Conservation (phyloP, 2,888 invertebrate species). For the Polylopha cassiicola region DNA sequence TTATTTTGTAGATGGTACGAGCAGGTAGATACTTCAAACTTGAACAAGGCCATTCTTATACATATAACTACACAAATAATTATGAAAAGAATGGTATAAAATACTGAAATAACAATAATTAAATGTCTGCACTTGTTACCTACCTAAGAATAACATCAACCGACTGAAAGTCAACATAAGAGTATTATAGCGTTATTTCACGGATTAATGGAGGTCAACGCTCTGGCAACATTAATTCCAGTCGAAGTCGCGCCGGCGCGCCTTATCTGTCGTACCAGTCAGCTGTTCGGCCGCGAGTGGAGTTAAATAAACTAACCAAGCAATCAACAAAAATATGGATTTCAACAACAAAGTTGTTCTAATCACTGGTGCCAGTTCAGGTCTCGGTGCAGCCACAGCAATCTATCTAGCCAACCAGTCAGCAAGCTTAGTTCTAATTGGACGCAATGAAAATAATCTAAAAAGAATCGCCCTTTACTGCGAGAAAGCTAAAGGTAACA, state of each 20-base stretch:
- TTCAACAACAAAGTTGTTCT: slow-evolving; percentile 79
- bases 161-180: too few relatives aligned
- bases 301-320: slow-evolving; percentile 5
- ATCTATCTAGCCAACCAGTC: slow-evolving; percentile 81
- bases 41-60: too few relatives aligned
- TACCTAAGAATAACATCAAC: too few relatives aligned
- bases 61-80: too few relatives aligned
- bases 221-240: slow-evolving; percentile 11
- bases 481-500: slow-evolving; percentile 74
- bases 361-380: slow-evolving; percentile 84
- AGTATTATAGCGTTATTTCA: too few relatives aligned
- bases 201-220: background rate
- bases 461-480: slow-evolving; percentile 61
- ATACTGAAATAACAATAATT: too few relatives aligned
- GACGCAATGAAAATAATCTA: slow-evolving; percentile 58
- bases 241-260: background rate
- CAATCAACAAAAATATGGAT: slow-evolving; percentile 61
- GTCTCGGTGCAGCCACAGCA: slow-evolving; percentile 85
- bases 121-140: too few relatives aligned
- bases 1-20: too few relatives aligned
- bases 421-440: slow-evolving; percentile 80
- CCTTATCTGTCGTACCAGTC: slow-evolving; percentile 8
- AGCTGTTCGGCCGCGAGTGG: slow-evolving; percentile 4
- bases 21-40: too few relatives aligned
- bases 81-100: too few relatives aligned